A percentile compares a stretch with the other conserved stretches of the same genome.
Evolutionary conservation across 2,797 vertebrate species (phyloP).

Genomic region (Peromyscus melanophrys): DNA sequence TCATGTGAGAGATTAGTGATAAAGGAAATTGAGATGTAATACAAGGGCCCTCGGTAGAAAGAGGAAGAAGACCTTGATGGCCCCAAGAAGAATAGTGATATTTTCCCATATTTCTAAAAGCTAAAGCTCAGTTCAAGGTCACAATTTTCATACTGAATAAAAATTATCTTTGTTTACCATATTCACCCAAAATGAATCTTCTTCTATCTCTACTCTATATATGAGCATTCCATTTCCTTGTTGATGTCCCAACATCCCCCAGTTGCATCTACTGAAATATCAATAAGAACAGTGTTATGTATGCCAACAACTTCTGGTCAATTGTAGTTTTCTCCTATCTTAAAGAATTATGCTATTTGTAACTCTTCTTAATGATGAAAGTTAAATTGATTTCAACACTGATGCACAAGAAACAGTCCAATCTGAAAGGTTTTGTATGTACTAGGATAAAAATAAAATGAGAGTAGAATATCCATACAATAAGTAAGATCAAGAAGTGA

Average conservation of each 20-base stretch:
- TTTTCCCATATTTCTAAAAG: neutral
- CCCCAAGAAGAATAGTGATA: neutral
- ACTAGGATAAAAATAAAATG: constrained; percentile 62
- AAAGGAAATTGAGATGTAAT: neutral
- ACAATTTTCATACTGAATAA: neutral
- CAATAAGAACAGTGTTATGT: neutral
- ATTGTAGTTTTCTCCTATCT: constrained; percentile 27
- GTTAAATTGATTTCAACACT: constrained; percentile 59
- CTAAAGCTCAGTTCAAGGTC: neutral
- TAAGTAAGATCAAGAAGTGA: neutral
- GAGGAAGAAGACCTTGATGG: neutral
- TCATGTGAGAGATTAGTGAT: neutral
- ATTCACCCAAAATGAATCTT: neutral
- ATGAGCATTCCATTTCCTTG: neutral
- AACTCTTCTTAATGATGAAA: constrained; percentile 58
- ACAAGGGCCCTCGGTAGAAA: neutral
- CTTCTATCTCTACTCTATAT: neutral
- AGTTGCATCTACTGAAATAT: neutral
- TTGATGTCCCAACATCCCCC: neutral
- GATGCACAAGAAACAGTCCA: constrained; percentile 41
- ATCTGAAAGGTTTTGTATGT: neutral
- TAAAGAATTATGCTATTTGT: constrained; percentile 28
- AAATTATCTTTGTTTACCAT: constrained; percentile 25
- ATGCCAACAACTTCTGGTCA: neutral
- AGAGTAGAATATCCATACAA: constrained; percentile 23